Evolutionary conservation across 2,888 invertebrate species (phyloP).

Genomic region (Xanthia icteritia): DNA sequence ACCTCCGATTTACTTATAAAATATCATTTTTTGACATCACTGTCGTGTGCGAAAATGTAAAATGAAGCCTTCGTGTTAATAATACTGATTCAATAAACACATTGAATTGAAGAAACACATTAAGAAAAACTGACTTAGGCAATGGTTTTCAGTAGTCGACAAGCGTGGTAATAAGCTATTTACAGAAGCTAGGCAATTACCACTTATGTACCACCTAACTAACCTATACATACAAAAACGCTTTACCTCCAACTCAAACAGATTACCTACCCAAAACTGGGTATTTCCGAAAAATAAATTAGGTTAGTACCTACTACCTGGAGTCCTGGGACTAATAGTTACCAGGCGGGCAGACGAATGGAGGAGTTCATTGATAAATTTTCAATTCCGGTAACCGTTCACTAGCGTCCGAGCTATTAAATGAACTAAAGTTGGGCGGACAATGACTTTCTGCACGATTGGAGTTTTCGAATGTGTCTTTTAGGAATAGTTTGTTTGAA

Average conservation of each 20-base stretch:
- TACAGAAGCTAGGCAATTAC: neutral
- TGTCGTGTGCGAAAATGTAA: neutral
- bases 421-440: constrained; percentile 54
- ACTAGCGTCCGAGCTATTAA: constrained; percentile 51
- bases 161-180: neutral
- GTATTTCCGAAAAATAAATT: constrained; percentile 31
- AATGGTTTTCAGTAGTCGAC: neutral
- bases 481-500: constrained; percentile 21
- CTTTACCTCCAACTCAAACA: constrained; percentile 29
- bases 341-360: constrained; percentile 63
- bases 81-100: neutral
- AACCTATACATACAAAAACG: neutral
- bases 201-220: neutral
- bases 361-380: constrained; percentile 66
- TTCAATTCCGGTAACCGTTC: constrained; percentile 61
- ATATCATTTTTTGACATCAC: constrained; percentile 47
- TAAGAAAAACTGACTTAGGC: neutral
- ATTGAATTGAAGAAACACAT: neutral
- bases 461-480: constrained; percentile 41
- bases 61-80: neutral
- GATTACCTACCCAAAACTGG: constrained; percentile 15
- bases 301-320: constrained; percentile 25
- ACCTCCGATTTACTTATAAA: constrained; percentile 57
- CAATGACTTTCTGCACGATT: constrained; percentile 48
- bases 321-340: constrained; percentile 53